phyloP scores from a whole-genome alignment of 2,113 vertebrate species.

The Galbula dea region DNA sequence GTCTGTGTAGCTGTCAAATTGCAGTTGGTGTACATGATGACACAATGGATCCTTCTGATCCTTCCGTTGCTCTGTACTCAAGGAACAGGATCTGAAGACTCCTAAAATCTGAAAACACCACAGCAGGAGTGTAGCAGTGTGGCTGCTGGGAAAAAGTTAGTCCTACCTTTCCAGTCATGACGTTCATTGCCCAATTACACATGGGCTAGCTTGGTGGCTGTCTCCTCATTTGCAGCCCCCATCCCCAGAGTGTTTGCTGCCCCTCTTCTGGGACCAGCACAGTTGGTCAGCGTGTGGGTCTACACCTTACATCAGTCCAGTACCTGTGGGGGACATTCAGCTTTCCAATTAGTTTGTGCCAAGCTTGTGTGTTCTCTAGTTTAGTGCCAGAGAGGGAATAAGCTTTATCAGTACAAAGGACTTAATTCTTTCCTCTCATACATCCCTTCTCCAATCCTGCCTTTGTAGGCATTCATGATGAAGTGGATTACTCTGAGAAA shows the following conservation, averaged over 20 bases:
- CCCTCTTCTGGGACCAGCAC: neutral
- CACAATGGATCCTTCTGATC: conserved; percentile 67
- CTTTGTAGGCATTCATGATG: conserved; percentile 89
- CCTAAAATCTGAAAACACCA: conserved; percentile 49
- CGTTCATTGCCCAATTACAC: neutral
- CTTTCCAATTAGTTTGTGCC: neutral
- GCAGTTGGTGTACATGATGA: conserved; percentile 58
- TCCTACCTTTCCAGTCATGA: neutral
- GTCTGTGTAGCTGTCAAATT: neutral
- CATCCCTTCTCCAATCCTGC: neutral
- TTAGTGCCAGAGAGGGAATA: neutral
- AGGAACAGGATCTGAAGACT: conserved; percentile 57
- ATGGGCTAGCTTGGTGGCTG: neutral
- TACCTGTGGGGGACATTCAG: neutral
- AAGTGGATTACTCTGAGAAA: conserved; percentile 97
- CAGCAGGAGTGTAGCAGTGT: neutral
- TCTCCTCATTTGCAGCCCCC: neutral
- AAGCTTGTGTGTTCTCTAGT: neutral
- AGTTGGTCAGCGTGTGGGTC: neutral
- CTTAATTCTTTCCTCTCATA: neutral
- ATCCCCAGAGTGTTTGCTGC: neutral
- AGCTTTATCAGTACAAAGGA: neutral
- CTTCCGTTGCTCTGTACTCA: conserved; percentile 15
- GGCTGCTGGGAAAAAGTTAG: neutral
- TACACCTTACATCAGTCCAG: fast-evolving